A percentile compares a stretch with the other conserved stretches of the same genome.
Conservation (phyloP, 1,140 invertebrate species). For the Drosophila funebris region DNA sequence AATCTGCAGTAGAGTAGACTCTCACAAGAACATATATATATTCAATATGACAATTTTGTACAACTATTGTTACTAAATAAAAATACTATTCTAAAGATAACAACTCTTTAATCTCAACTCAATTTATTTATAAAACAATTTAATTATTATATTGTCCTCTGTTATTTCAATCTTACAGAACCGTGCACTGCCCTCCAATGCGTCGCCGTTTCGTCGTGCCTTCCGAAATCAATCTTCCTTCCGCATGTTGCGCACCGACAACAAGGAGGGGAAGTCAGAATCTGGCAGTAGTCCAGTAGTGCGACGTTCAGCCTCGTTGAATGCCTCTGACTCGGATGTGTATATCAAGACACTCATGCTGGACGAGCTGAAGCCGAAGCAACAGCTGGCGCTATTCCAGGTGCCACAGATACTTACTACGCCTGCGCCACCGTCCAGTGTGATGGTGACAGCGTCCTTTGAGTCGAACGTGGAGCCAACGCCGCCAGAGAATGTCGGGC, state of each 20-base stretch:
- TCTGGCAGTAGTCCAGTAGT: constrained; percentile 47
- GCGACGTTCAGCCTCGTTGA: constrained; percentile 79
- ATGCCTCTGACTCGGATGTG: constrained; percentile 83
- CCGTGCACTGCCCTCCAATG: constrained; percentile 84
- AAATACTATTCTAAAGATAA: no score
- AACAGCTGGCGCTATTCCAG: constrained; percentile 48
- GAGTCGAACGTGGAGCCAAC: constrained; percentile 5
- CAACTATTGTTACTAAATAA: no score
- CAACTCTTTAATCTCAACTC: no score
- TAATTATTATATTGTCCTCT: neutral
- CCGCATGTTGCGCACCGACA: constrained; percentile 70
- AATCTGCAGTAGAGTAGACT: no score
- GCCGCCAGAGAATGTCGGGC: constrained; percentile 49
- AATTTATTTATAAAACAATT: neutral
- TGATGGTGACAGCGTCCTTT: constrained; percentile 27
- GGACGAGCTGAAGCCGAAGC: constrained; percentile 52
- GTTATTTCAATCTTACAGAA: constrained; percentile 45
- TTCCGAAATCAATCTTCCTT: constrained; percentile 85
- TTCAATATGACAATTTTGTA: no score
- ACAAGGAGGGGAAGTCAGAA: constrained; percentile 56
- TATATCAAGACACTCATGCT: constrained; percentile 76
- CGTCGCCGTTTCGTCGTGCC: constrained; percentile 85
- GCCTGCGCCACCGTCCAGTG: constrained; percentile 56
- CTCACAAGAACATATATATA: no score
- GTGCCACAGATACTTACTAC: constrained; percentile 66